phyloP scores from a whole-genome alignment of 1,140 invertebrate genomes.

The Daktulosphaira vitifoliae region DNA sequence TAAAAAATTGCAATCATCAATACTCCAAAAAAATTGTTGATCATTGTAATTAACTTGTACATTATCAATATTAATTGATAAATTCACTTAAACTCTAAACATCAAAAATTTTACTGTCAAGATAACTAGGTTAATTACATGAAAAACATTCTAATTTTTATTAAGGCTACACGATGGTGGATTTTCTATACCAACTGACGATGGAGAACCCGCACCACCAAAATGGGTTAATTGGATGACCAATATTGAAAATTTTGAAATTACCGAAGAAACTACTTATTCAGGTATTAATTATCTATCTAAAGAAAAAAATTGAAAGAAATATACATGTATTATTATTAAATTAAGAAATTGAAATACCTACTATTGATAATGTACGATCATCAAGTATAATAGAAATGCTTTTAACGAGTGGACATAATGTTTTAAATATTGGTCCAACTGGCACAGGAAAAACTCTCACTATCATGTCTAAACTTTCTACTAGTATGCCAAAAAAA shows the following conservation, averaged over 20 bases:
- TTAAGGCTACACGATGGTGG: too few species aligned
- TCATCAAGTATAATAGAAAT: slow-evolving; percentile 30
- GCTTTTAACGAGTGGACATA: neutral
- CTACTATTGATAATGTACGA: neutral
- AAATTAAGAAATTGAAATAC: neutral
- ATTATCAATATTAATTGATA: slow-evolving; percentile 73
- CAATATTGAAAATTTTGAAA: too few species aligned
- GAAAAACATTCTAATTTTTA: too few species aligned
- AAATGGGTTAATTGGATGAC: too few species aligned
- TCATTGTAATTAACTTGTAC: slow-evolving; percentile 66
- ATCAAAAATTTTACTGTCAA: too few species aligned
- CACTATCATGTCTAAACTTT: slow-evolving; percentile 68
- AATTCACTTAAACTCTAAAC: slow-evolving; percentile 66
- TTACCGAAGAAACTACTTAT: too few species aligned
- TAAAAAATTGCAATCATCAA: slow-evolving; percentile 55
- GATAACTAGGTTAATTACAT: too few species aligned
- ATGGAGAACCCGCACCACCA: too few species aligned
- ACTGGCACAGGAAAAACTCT: slow-evolving; percentile 93
- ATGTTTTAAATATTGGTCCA: slow-evolving; percentile 55
- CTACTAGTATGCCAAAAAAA: slow-evolving; percentile 69
- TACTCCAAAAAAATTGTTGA: slow-evolving; percentile 53
- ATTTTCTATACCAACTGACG: neutral
- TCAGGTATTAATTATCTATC: too few species aligned
- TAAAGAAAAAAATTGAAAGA: too few species aligned
- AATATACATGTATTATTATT: too few species aligned